These are phyloP conservation scores for Lucinisca nassula DNA, from an alignment of 2,888 invertebrate species.

Conservation along the genomic window DNA sequence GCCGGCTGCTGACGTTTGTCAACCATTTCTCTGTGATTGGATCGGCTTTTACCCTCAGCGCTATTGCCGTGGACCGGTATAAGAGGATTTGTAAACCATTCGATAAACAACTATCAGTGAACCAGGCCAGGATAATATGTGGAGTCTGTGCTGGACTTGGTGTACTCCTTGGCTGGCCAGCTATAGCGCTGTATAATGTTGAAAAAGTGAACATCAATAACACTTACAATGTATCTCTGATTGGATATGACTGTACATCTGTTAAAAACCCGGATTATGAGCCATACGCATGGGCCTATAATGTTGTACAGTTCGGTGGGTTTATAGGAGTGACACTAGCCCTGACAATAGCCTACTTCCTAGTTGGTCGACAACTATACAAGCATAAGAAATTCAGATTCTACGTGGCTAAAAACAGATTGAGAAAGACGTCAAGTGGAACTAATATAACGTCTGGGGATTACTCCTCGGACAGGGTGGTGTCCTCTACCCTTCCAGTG, in stretches of 20 bases:
- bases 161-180: slow-evolving; percentile 72
- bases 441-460: slow-evolving; percentile 49
- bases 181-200: slow-evolving; percentile 74
- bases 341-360: slow-evolving; percentile 72
- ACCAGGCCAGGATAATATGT: slow-evolving; percentile 68
- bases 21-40: slow-evolving; percentile 75
- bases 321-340: slow-evolving; percentile 72
- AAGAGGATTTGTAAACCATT: slow-evolving; percentile 80
- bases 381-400: slow-evolving; percentile 70
- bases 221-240: slow-evolving; percentile 24
- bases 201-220: slow-evolving; percentile 67
- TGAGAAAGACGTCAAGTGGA: slow-evolving; percentile 62
- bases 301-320: slow-evolving; percentile 73
- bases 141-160: slow-evolving; percentile 45
- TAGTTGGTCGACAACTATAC: slow-evolving; percentile 73
- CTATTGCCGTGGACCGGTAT: slow-evolving; percentile 80
- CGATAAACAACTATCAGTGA: slow-evolving; percentile 73
- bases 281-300: slow-evolving; percentile 74
- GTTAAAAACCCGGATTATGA: slow-evolving; percentile 66
- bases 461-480: slow-evolving; percentile 39
- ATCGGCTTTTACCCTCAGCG: slow-evolving; percentile 76
- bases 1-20: slow-evolving; percentile 75
- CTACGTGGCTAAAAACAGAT: slow-evolving; percentile 56
- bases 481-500: slow-evolving; percentile 44
- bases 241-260: slow-evolving; percentile 79